Conservation (phyloP, 2,113 vertebrate genomes). For the Mus musculus region DNA sequence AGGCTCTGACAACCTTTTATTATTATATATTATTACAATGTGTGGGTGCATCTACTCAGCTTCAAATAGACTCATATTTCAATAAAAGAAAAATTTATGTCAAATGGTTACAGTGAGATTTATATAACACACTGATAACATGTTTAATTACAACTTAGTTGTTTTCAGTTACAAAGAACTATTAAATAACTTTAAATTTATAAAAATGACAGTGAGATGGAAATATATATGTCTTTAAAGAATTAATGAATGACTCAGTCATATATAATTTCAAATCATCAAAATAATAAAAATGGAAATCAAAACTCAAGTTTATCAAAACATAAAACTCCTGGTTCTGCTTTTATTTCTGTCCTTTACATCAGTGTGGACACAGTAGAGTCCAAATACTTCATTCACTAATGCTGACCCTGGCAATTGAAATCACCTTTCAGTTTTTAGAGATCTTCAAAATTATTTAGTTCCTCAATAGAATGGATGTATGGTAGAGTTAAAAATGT, state of each 20-base stretch:
- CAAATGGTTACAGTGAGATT: background rate
- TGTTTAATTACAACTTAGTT: background rate
- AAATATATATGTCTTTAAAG: background rate
- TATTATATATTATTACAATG: background rate
- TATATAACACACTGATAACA: too few relatives aligned
- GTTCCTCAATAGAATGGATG: background rate
- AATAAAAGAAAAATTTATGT: background rate
- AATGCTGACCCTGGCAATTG: background rate
- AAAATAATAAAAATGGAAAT: background rate
- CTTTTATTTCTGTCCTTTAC: background rate
- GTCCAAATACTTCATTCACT: background rate
- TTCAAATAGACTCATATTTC: background rate
- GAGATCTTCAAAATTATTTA: slow-evolving; percentile 27
- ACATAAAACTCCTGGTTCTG: background rate
- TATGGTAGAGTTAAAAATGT: slow-evolving; percentile 38
- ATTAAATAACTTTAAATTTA: background rate
- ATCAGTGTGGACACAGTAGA: background rate
- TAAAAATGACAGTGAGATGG: background rate
- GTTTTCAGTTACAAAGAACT: background rate
- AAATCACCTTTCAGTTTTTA: slow-evolving; percentile 52
- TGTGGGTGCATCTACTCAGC: background rate
- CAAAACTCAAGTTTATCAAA: background rate
- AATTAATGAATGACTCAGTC: background rate
- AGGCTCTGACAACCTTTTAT: background rate
- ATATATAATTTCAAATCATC: background rate